Evolutionary conservation across 1,140 invertebrate genomes (phyloP).

Genomic region (Trichomalopsis sarcophagae): DNA sequence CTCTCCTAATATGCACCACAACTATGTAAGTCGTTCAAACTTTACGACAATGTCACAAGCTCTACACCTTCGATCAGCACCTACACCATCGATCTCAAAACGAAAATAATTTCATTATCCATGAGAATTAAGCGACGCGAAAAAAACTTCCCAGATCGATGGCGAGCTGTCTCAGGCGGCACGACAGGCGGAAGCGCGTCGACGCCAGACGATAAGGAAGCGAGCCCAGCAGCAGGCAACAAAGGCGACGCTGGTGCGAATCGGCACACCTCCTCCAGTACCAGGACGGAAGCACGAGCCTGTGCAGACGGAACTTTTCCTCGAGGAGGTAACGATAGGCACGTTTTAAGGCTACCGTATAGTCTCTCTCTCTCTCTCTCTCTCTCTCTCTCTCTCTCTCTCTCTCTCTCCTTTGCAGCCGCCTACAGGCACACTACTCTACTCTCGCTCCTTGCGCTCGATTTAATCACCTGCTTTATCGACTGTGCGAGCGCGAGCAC

Average conservation of each 20-base stretch:
- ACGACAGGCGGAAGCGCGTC: constrained; percentile 77
- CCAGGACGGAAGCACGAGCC: constrained; percentile 87
- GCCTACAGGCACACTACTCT: not conserved
- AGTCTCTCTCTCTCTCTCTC: not conserved
- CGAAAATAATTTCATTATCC: not conserved
- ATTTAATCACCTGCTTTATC: not conserved
- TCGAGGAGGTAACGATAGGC: constrained; percentile 82
- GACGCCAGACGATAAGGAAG: constrained; percentile 78
- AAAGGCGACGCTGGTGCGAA: constrained; percentile 73
- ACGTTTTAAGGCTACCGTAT: not conserved
- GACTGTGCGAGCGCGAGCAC: not conserved
- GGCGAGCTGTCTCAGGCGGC: constrained; percentile 77
- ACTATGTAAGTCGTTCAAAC: not conserved
- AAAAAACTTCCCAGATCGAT: constrained; percentile 72
- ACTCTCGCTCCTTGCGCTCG: not conserved
- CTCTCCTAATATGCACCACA: not conserved
- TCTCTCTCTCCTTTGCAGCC: too few species aligned
- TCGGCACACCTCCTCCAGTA: constrained; percentile 83
- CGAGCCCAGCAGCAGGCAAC: constrained; percentile 74
- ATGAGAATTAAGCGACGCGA: not conserved
- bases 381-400: too few species aligned
- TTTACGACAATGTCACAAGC: too few species aligned
- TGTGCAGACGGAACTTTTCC: constrained; percentile 90
- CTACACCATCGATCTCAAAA: not conserved
- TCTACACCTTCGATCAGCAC: too few species aligned